phyloP scores from a whole-genome alignment of 2,797 vertebrate genomes.

The Propithecus deckenii region DNA sequence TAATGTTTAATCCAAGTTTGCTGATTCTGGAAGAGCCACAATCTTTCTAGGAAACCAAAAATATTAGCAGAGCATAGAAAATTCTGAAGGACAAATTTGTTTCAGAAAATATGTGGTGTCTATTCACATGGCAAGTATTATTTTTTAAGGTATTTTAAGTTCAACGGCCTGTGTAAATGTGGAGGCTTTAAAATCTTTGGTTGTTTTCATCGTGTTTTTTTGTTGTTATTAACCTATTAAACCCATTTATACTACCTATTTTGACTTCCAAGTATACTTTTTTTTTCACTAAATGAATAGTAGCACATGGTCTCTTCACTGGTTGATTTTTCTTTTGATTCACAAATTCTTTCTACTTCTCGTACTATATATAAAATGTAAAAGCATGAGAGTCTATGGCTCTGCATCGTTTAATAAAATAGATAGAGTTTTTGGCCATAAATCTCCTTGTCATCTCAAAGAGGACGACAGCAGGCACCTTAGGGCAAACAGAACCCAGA shows the following conservation, averaged over 20 bases:
- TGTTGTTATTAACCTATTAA: neutral
- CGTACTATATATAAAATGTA: neutral
- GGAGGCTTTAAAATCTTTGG: neutral
- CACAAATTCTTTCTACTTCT: neutral
- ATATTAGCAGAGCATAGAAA: neutral
- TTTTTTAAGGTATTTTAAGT: neutral
- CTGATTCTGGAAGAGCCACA: neutral
- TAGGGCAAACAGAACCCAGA: neutral
- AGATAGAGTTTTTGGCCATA: neutral
- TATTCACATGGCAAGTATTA: neutral
- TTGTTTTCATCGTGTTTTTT: neutral
- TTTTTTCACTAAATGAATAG: neutral
- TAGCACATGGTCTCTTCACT: neutral
- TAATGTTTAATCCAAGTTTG: neutral
- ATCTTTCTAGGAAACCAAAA: neutral
- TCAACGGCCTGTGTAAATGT: neutral
- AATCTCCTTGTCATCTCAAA: conserved; percentile 10
- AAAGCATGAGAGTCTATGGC: neutral
- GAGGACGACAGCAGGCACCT: neutral
- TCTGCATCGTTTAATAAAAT: neutral
- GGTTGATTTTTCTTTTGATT: neutral
- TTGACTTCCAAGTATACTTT: neutral
- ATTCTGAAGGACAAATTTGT: neutral
- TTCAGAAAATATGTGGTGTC: neutral
- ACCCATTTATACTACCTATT: neutral